Evolutionary conservation across 2,113 vertebrate species (phyloP).

Genomic region (Centropristis striata): DNA sequence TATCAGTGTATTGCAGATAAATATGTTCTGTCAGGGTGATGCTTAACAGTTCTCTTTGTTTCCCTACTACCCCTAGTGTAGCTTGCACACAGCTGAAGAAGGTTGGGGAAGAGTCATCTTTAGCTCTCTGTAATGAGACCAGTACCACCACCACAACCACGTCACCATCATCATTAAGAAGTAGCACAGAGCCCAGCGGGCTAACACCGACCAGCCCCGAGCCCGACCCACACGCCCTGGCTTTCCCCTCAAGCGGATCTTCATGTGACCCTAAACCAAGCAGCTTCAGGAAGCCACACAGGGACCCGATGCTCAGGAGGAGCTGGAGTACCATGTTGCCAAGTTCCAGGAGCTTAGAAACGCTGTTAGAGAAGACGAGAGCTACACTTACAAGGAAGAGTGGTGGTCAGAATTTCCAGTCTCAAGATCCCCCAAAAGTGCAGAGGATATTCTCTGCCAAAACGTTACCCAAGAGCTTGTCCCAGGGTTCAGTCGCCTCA

Average conservation of each 20-base stretch:
- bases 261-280: conserved; percentile 86
- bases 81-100: conserved; percentile 95
- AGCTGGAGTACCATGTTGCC: conserved; percentile 87
- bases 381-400: conserved; percentile 83
- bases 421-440: conserved; percentile 78
- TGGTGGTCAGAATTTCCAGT: conserved; percentile 78
- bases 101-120: conserved; percentile 91
- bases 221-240: conserved; percentile 86
- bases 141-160: conserved; percentile 91
- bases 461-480: conserved; percentile 91
- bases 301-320: conserved; percentile 86
- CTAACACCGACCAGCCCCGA: conserved; percentile 90
- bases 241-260: conserved; percentile 86
- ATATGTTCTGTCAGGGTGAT: conserved; percentile 79
- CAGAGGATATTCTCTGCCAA: conserved; percentile 86
- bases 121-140: conserved; percentile 91
- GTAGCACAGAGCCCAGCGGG: conserved; percentile 91
- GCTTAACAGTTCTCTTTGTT: conserved; percentile 94
- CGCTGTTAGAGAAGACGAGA: conserved; percentile 88
- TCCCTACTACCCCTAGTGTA: conserved; percentile 98
- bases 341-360: conserved; percentile 87
- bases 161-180: conserved; percentile 81
- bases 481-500: conserved; percentile 87
- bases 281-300: conserved; percentile 88
- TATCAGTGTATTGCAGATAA: not conserved